Base-by-base conservation (phyloP, 2,113 vertebrate species). In the Choloepus hoffmanni region DNA sequence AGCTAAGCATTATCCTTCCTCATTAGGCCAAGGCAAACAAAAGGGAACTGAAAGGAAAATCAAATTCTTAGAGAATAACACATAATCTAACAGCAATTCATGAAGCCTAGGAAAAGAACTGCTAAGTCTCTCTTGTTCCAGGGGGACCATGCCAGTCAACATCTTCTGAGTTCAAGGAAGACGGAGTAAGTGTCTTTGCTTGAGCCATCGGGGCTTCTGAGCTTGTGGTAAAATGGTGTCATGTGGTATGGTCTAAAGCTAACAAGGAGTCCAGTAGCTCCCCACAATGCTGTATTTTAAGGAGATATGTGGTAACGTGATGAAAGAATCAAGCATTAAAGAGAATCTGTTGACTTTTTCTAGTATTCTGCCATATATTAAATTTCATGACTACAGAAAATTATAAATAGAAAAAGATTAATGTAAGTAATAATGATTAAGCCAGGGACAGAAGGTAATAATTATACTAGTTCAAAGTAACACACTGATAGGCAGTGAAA, bases 1-100 rank as follows among this genome's bases (percentile, higher is more conserved):
- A 28, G n/a, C 72, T 50, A 65, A 74, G 19, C 36, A 7, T 79
- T 97, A 96, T 97, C 48, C 63, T 97, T 95, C 79, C 83, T 94
- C 65, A 0, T 50, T 50, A 95, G 40, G n/a, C 81, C 60, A 94
- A 91, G 87, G 45, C 60, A 63, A 95, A 85, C 63, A 87, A 93
- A 68, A 0, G 0, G 55, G 48, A 50, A 26, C 40, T 58, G 62
- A 92, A 82, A 63, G 92, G 96, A 94, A 86, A 95, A 95, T 77
- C 95, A 77, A 86, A 89, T 90, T 96, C 14, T 86, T 84, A 63
- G 77, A 94, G 78, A 95, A 77, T 0, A 87, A 68, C 79, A 15
- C 55, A 83, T 95, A 67, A 89, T 95, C 82, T 93, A 33, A 85
- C 16, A 92, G 65, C 58, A 67, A 23, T 23, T 60, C 72, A 85